Percentiles rank a stretch among this genome's conserved stretches.
These are phyloP conservation scores for Myotis yumanensis DNA, from an alignment of 2,113 vertebrate species.

Conservation along the genomic window DNA sequence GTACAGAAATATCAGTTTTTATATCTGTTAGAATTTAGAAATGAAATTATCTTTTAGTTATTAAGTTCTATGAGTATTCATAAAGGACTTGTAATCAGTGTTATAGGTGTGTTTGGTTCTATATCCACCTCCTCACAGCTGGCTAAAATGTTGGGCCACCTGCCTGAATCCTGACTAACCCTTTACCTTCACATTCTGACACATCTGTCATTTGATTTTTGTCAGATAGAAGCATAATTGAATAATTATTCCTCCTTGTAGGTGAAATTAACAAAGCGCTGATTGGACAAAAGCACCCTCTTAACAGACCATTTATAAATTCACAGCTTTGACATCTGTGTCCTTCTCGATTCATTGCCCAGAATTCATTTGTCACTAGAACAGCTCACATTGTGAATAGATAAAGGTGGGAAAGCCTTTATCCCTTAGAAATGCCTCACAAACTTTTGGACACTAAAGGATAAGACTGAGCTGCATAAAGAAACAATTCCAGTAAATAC, in stretches of 20 bases:
- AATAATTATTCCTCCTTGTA: constrained; percentile 85
- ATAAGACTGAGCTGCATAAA: constrained; percentile 76
- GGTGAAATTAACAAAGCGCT: constrained; percentile 84
- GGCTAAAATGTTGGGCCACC: constrained; percentile 58
- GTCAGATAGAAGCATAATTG: constrained; percentile 81
- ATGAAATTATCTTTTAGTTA: constrained; percentile 12
- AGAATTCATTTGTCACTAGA: constrained; percentile 90
- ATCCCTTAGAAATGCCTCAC: constrained; percentile 78
- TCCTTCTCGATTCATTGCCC: constrained; percentile 96
- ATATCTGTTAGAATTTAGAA: constrained; percentile 35
- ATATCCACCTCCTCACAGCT: neutral
- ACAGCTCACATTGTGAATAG: constrained; percentile 81
- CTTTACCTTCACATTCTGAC: constrained; percentile 68
- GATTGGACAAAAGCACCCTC: constrained; percentile 84
- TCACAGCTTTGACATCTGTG: constrained; percentile 96
- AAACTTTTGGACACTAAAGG: constrained; percentile 78
- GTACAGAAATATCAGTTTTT: constrained; percentile 26
- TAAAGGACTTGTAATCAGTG: neutral
- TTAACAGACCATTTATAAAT: constrained; percentile 82
- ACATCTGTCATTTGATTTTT: constrained; percentile 80
- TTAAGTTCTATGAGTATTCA: constrained; percentile 25
- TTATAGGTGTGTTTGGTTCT: constrained; percentile 34
- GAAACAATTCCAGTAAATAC: constrained; percentile 71
- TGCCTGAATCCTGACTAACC: constrained; percentile 47
- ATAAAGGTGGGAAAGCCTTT: constrained; percentile 81